Percentiles rank a stretch among this genome's conserved stretches.
Evolutionary conservation across 2,888 invertebrate species (phyloP).

Genomic region (Dendrolimus pini): DNA sequence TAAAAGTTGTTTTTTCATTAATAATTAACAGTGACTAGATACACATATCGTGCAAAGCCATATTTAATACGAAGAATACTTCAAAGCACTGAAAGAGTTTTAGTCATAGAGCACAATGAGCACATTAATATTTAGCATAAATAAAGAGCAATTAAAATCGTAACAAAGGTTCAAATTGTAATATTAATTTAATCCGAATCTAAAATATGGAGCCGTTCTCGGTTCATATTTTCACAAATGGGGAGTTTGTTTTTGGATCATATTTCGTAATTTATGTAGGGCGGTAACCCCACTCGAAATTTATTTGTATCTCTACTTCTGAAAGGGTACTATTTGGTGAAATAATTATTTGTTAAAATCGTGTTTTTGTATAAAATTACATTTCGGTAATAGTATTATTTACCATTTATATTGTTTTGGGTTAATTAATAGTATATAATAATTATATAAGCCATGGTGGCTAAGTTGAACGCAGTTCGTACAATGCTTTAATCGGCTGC

Average conservation of each 20-base stretch:
- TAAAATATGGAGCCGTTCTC: not conserved
- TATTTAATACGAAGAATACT: too few species aligned
- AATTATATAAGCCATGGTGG: too few species aligned
- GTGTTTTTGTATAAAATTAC: not conserved
- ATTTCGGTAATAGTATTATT: too few species aligned
- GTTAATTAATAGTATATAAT: too few species aligned
- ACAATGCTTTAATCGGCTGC: too few species aligned
- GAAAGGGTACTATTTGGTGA: constrained; percentile 5
- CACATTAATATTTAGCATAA: not conserved
- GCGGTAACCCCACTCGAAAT: constrained; percentile 13
- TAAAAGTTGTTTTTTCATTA: too few species aligned
- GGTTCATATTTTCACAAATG: constrained; percentile 13
- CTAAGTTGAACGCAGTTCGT: too few species aligned
- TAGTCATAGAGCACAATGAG: too few species aligned
- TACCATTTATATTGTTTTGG: too few species aligned
- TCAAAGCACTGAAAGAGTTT: too few species aligned
- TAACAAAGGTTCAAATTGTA: not conserved
- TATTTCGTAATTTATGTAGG: constrained; percentile 24
- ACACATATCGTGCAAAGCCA: too few species aligned
- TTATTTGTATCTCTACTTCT: not conserved
- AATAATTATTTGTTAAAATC: not conserved
- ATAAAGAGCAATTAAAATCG: not conserved
- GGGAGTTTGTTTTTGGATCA: constrained; percentile 18
- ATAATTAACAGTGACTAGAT: too few species aligned
- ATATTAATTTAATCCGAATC: not conserved